Conservation (phyloP, 2,888 invertebrate species). For the Deilephila porcellus region DNA sequence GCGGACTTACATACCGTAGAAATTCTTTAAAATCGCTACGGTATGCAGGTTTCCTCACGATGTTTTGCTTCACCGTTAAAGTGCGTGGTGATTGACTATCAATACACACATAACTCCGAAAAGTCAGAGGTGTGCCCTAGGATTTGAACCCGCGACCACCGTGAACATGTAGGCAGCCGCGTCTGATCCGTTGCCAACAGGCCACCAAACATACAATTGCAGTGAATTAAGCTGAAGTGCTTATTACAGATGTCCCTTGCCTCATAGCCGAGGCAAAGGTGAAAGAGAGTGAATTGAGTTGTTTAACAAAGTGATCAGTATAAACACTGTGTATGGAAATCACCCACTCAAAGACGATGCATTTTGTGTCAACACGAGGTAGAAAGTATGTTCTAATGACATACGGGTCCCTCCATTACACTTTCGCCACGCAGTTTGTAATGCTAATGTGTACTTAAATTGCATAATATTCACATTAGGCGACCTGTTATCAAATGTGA, state of each 20-base stretch:
- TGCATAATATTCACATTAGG: constrained; percentile 14
- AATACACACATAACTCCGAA: too few species aligned
- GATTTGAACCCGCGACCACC: too few species aligned
- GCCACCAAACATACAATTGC: neutral
- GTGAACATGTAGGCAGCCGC: too few species aligned
- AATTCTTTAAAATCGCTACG: too few species aligned
- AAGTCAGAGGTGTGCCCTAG: too few species aligned
- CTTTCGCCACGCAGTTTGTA: constrained; percentile 23
- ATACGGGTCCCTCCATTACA: constrained; percentile 14
- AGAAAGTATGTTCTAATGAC: constrained; percentile 22
- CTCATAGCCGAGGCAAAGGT: neutral
- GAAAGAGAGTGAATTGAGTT: constrained; percentile 4
- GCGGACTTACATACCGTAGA: too few species aligned
- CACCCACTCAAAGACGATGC: constrained; percentile 25
- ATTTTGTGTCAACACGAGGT: constrained; percentile 22
- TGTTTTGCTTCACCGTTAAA: too few species aligned
- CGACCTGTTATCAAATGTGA: neutral
- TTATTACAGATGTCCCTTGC: neutral
- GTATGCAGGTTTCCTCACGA: too few species aligned
- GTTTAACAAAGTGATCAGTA: constrained; percentile 11
- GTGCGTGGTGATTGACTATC: too few species aligned
- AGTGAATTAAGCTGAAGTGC: neutral
- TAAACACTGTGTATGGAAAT: constrained; percentile 25
- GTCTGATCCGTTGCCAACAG: too few species aligned
- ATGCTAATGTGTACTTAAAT: constrained; percentile 22